Base-by-base conservation (phyloP, 2,113 vertebrate genomes). In the Spilogale gracilis region DNA sequence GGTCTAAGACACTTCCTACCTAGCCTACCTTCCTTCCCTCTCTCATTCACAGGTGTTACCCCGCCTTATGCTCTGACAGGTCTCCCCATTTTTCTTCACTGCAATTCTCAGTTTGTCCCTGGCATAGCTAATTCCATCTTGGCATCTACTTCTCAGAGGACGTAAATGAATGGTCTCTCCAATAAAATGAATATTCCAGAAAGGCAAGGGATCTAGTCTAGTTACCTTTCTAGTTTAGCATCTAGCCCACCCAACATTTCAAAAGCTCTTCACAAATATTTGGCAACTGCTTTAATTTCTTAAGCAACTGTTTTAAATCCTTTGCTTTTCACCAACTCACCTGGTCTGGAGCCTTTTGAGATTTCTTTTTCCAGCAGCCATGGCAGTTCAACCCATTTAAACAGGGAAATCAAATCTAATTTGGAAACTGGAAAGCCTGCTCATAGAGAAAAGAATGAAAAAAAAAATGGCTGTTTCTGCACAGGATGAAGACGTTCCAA, bases 391-490 rank as follows among this genome's bases (percentile, higher is more conserved):
- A 96, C 54, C 96, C 98, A 98, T 16, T 91, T 96, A 20, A 98
- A 76, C 54, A 95, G 97, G n/a, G 98, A 97, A 96, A 98, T 58
- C 93, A 98, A 91, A 71, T 98, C 97, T 85, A 98, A 76, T 32
- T 95, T 96, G 60, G 98, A 97, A 94, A 98, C 96, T 45, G 96
- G 96, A 93, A 87, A 73, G 11, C 97, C 98, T 98, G 71, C 71
- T 94, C 92, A 94, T 4, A 85, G 88, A 96, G 69, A 94, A 92
- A 95, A 92, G 45, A 85, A 89, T 1, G 27, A 16, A 96, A 97
- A 96, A 32, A 16, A 96, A 97, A 96, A 43, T 43, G 18, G 18
- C 61, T 63, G 6, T 54, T 94, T 60, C 71, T 38, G 16, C 11
- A 90, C 2, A 85, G 63, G 91, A 78, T 6, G 78, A 93, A 94